Conservation (phyloP, 1,140 invertebrate genomes). For the Magallana ariakensis region DNA sequence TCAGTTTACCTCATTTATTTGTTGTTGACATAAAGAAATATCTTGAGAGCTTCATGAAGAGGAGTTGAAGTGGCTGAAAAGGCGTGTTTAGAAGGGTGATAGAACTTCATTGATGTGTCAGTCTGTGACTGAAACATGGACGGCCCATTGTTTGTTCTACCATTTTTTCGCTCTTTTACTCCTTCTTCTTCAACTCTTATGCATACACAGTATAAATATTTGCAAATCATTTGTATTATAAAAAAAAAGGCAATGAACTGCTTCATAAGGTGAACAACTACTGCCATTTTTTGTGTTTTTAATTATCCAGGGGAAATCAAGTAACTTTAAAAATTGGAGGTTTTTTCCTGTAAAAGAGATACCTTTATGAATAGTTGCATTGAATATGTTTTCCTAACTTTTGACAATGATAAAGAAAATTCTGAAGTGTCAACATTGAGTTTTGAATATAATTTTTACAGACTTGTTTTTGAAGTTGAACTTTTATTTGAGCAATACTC, state of each 20-base stretch:
- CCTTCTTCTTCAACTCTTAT: neutral
- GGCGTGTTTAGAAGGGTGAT: neutral
- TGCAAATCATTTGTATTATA: neutral
- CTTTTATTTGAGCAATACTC: neutral
- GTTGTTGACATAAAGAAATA: conserved; percentile 26
- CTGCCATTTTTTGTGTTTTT: neutral
- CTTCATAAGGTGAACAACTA: neutral
- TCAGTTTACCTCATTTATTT: conserved; percentile 25
- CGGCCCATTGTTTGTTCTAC: neutral
- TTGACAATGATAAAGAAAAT: no score
- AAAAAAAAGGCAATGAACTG: neutral
- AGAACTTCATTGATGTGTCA: neutral
- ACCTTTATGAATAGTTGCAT: neutral
- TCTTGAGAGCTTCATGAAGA: neutral
- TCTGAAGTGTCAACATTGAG: no score
- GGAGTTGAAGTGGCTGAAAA: conserved; percentile 20
- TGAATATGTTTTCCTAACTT: no score
- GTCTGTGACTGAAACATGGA: neutral
- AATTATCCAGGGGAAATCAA: neutral
- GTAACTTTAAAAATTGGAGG: neutral
- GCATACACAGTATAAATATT: neutral
- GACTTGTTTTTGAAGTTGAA: neutral
- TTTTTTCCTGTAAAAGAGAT: neutral
- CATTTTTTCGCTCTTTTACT: neutral
- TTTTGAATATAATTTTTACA: neutral